Conservation (phyloP, 2,797 vertebrate species). For the Rhinichthys osculus region DNA sequence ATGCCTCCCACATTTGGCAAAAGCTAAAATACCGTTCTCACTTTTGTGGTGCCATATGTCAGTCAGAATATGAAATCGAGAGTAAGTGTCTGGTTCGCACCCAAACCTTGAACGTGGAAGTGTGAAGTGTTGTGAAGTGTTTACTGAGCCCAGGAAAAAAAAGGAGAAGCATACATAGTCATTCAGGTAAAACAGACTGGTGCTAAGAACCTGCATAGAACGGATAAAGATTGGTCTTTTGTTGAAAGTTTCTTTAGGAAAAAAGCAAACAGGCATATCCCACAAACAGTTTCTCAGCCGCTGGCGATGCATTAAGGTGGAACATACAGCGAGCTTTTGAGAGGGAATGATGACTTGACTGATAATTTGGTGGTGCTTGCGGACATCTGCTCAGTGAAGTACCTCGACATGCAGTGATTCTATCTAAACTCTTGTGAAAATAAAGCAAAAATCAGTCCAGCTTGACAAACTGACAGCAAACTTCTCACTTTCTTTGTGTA, state of each 20-base stretch:
- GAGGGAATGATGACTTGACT: slow-evolving; percentile 1
- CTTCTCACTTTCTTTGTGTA: background rate
- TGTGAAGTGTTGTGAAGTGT: background rate
- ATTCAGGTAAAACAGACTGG: background rate
- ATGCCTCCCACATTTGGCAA: slow-evolving; percentile 25
- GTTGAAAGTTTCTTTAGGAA: background rate
- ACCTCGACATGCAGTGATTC: background rate
- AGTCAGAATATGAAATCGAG: background rate
- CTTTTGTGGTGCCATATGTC: slow-evolving; percentile 26
- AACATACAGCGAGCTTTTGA: slow-evolving; percentile 4
- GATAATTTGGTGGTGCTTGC: background rate
- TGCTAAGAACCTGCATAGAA: background rate
- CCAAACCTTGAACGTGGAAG: background rate
- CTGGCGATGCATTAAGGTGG: slow-evolving; percentile 13
- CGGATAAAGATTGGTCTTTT: background rate
- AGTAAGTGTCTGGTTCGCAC: background rate
- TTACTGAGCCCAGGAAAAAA: background rate
- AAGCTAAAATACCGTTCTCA: background rate
- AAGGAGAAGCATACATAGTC: background rate
- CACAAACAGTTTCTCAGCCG: background rate
- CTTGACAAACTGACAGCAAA: slow-evolving; percentile 4
- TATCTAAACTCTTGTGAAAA: background rate
- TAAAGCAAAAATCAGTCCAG: background rate
- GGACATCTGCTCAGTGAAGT: slow-evolving; percentile 10
- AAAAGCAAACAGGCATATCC: background rate